These are phyloP conservation scores for Idris sp. DNA, from an alignment of 1,140 invertebrate genomes.

Conservation along the genomic window DNA sequence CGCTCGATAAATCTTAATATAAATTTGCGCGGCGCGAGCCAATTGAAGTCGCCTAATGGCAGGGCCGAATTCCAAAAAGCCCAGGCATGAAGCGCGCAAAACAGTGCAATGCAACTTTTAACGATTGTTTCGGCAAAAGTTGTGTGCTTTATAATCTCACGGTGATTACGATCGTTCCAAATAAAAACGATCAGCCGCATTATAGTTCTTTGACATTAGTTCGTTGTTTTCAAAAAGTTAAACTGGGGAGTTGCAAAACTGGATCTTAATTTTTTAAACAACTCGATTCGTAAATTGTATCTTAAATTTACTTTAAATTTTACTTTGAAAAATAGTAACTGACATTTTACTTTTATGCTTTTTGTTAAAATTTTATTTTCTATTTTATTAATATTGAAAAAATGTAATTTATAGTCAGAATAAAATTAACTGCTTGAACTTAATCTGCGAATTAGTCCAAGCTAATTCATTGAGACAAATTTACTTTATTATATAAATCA, in stretches of 20 bases:
- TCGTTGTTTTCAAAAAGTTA: conserved; percentile 16
- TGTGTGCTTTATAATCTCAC: conserved; percentile 17
- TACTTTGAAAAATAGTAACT: too few relatives aligned
- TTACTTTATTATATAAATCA: too few relatives aligned
- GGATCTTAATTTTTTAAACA: too few relatives aligned
- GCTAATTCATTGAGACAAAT: too few relatives aligned
- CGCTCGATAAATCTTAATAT: conserved; percentile 55
- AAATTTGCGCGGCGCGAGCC: conserved; percentile 42
- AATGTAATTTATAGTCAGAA: too few relatives aligned
- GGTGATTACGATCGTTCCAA: conserved; percentile 40
- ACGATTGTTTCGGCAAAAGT: conserved; percentile 39
- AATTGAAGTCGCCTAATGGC: conserved; percentile 48
- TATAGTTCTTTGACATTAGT: conserved; percentile 24
- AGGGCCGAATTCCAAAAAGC: conserved; percentile 34
- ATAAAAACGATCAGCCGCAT: conserved; percentile 34
- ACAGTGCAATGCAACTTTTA: conserved; percentile 35
- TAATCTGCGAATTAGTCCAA: too few relatives aligned
- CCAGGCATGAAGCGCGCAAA: background rate
- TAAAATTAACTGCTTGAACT: too few relatives aligned
- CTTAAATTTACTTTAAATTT: too few relatives aligned
- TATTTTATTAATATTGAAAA: too few relatives aligned
- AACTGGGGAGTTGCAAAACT: conserved; percentile 34
- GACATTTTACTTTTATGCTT: too few relatives aligned
- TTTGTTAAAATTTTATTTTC: too few relatives aligned
- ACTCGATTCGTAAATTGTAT: too few relatives aligned